phyloP scores from a whole-genome alignment of 1,140 invertebrate species.

The Panagrolaimus sp. region DNA sequence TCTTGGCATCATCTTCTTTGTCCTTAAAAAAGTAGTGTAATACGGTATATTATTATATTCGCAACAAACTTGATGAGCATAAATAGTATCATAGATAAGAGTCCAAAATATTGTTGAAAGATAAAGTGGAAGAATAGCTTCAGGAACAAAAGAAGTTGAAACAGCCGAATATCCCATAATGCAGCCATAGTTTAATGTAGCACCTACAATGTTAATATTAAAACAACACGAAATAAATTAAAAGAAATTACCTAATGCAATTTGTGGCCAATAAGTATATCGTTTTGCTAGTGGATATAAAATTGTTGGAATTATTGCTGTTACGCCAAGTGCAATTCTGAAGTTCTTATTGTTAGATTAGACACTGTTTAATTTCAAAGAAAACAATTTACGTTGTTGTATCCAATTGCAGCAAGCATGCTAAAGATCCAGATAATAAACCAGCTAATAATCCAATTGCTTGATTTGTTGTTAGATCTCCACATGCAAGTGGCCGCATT shows the following conservation, averaged over 20 bases:
- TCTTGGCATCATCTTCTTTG: slow-evolving; percentile 37
- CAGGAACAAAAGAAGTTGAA: not conserved
- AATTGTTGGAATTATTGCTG: slow-evolving; percentile 76
- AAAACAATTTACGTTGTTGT: slow-evolving; percentile 67
- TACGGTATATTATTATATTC: not conserved
- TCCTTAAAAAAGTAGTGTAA: slow-evolving; percentile 39
- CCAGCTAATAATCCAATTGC: slow-evolving; percentile 74
- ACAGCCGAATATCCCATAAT: slow-evolving; percentile 7
- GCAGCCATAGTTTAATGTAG: slow-evolving; percentile 6
- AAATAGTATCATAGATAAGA: slow-evolving; percentile 19
- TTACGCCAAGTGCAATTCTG: slow-evolving; percentile 65
- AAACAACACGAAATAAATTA: not conserved
- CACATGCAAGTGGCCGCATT: slow-evolving; percentile 74
- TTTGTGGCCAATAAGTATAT: slow-evolving; percentile 85
- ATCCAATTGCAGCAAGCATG: slow-evolving; percentile 81
- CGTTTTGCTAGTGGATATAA: slow-evolving; percentile 90
- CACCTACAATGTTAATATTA: slow-evolving; percentile 40
- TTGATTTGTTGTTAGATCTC: slow-evolving; percentile 67
- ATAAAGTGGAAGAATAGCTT: slow-evolving; percentile 10
- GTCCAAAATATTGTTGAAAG: slow-evolving; percentile 18
- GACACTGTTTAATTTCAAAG: too few relatives aligned
- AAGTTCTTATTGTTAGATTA: too few relatives aligned
- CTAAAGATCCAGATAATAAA: slow-evolving; percentile 73
- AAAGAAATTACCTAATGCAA: slow-evolving; percentile 66
- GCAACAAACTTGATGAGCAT: slow-evolving; percentile 70